These are phyloP conservation scores for Lagria hirta DNA, from an alignment of 2,888 invertebrate species.

Conservation along the genomic window DNA sequence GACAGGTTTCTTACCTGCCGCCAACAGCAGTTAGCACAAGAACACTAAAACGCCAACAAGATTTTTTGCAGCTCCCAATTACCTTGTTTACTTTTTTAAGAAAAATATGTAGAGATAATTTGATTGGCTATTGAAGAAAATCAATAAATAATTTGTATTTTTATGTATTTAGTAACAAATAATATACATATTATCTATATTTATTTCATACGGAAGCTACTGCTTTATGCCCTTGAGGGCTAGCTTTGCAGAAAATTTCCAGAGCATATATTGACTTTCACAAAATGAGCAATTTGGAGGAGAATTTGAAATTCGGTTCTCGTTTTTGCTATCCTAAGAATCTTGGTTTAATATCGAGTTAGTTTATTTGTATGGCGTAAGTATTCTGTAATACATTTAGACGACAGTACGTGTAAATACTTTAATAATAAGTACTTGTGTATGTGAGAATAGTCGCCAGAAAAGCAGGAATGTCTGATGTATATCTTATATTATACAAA, in stretches of 20 bases:
- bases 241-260: too few relatives aligned
- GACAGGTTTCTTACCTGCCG: conserved; percentile 36
- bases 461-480: conserved; percentile 29
- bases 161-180: too few relatives aligned
- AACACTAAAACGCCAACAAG: conserved; percentile 10
- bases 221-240: too few relatives aligned
- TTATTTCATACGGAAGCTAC: conserved; percentile 3
- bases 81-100: not conserved
- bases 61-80: conserved; percentile 11
- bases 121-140: not conserved
- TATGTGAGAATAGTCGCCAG: conserved; percentile 33
- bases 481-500: too few relatives aligned
- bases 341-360: conserved; percentile 9
- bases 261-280: conserved; percentile 10
- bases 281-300: conserved; percentile 12
- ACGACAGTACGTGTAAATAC: conserved; percentile 25
- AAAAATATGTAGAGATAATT: not conserved
- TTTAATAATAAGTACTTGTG: conserved; percentile 29
- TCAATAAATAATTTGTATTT: too few relatives aligned
- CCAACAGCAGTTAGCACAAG: conserved; percentile 6
- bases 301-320: conserved; percentile 20
- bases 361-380: conserved; percentile 16
- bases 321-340: conserved; percentile 19
- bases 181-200: too few relatives aligned
- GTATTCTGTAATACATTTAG: conserved; percentile 18